phyloP scores from a whole-genome alignment of 2,888 invertebrate genomes.

The Troilus luridus region DNA sequence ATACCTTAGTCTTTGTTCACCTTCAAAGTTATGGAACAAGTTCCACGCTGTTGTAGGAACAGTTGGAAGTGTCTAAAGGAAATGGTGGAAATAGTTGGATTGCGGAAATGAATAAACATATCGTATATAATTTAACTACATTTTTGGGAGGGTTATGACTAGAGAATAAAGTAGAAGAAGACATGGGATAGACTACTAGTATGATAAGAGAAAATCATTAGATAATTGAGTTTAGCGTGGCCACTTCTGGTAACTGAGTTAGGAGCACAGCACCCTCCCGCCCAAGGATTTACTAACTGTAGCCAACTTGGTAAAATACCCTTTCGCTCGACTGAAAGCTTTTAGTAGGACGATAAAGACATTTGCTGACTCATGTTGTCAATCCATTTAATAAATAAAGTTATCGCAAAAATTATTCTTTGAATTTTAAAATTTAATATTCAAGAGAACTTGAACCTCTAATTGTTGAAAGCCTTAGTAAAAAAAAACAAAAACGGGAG shows the following conservation, averaged over 20 bases:
- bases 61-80: too few relatives aligned
- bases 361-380: not conserved
- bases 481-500: too few relatives aligned
- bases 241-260: slow-evolving; percentile 21
- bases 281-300: slow-evolving; percentile 29
- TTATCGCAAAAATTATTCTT: not conserved
- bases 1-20: too few relatives aligned
- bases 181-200: not conserved
- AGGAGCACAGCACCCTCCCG: not conserved
- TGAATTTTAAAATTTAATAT: too few relatives aligned
- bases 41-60: too few relatives aligned
- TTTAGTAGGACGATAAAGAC: not conserved
- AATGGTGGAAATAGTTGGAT: too few relatives aligned
- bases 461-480: too few relatives aligned
- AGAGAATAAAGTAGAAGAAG: not conserved
- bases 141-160: not conserved
- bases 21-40: too few relatives aligned
- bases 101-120: too few relatives aligned
- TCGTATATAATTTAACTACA: too few relatives aligned
- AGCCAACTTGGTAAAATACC: slow-evolving; percentile 34
- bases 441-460: too few relatives aligned
- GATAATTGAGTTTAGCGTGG: slow-evolving; percentile 6
- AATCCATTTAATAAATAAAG: not conserved
- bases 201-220: slow-evolving; percentile 30
- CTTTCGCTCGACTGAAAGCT: not conserved